Percentiles rank a stretch among this genome's conserved stretches.
phyloP scores from a whole-genome alignment of 2,888 invertebrate species.

The Heliconius sara region DNA sequence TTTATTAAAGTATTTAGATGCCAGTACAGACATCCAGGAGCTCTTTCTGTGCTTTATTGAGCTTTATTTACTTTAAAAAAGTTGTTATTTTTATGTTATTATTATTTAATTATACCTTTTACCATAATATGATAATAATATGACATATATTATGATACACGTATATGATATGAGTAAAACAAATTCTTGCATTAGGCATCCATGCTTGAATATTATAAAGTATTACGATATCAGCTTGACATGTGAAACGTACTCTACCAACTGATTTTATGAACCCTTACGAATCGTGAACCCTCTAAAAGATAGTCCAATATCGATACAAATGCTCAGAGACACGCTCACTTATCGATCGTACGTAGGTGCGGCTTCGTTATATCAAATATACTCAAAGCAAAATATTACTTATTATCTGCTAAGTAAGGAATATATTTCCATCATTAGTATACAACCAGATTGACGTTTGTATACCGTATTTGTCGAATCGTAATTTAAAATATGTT shows the following conservation, averaged over 20 bases:
- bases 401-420: slow-evolving; percentile 12
- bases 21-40: neutral
- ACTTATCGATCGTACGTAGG: slow-evolving; percentile 44
- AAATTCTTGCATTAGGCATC: neutral
- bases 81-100: too few relatives aligned
- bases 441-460: neutral
- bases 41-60: too few relatives aligned
- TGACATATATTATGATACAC: neutral
- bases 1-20: neutral
- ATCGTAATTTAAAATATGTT: slow-evolving; percentile 17
- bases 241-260: slow-evolving; percentile 9
- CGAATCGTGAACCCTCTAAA: slow-evolving; percentile 31
- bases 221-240: neutral
- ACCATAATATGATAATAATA: too few relatives aligned
- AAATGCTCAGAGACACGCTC: slow-evolving; percentile 46
- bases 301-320: slow-evolving; percentile 34
- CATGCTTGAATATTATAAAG: neutral
- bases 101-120: too few relatives aligned
- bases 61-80: too few relatives aligned
- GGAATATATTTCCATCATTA: slow-evolving; percentile 13
- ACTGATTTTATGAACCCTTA: slow-evolving; percentile 25
- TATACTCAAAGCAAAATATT: slow-evolving; percentile 13
- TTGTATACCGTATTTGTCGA: slow-evolving; percentile 1
- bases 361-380: slow-evolving; percentile 19
- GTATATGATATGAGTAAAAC: neutral